A percentile compares a stretch with the other conserved stretches of the same genome.
phyloP scores from a whole-genome alignment of 1,140 invertebrate species.

The Drosophila malerkotliana region DNA sequence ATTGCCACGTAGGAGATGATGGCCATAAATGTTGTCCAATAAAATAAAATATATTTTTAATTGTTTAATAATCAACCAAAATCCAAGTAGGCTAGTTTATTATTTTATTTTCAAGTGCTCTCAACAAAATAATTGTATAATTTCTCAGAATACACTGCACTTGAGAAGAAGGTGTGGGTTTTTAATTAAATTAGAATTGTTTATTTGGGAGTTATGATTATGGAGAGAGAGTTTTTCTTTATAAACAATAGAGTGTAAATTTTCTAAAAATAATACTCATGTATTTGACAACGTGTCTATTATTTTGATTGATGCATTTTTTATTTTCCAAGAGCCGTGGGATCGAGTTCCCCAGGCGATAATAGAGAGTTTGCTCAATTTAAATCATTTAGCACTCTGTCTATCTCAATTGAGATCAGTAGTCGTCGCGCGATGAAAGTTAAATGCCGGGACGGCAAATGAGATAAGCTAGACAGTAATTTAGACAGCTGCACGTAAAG shows the following conservation, averaged over 20 bases:
- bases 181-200: background rate
- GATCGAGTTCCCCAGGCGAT: background rate
- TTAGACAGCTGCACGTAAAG: constrained; percentile 36
- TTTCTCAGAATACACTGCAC: background rate
- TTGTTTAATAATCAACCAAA: constrained; percentile 25
- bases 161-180: constrained; percentile 6
- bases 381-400: constrained; percentile 28
- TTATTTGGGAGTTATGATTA: background rate
- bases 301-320: background rate
- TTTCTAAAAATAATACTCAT: background rate
- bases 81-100: constrained; percentile 4
- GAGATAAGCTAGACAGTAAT: constrained; percentile 35
- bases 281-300: background rate
- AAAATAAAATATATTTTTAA: constrained; percentile 58
- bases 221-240: background rate
- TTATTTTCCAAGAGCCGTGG: background rate
- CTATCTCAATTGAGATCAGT: constrained; percentile 40
- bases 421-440: constrained; percentile 22
- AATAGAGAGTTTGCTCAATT: constrained; percentile 15
- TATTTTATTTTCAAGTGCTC: constrained; percentile 41
- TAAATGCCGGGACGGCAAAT: constrained; percentile 11
- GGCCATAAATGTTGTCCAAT: constrained; percentile 19
- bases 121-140: constrained; percentile 8
- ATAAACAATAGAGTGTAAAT: background rate
- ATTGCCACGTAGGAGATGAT: constrained; percentile 3